Conservation (phyloP, 2,113 vertebrate genomes). For the Ciconia boyciana region DNA sequence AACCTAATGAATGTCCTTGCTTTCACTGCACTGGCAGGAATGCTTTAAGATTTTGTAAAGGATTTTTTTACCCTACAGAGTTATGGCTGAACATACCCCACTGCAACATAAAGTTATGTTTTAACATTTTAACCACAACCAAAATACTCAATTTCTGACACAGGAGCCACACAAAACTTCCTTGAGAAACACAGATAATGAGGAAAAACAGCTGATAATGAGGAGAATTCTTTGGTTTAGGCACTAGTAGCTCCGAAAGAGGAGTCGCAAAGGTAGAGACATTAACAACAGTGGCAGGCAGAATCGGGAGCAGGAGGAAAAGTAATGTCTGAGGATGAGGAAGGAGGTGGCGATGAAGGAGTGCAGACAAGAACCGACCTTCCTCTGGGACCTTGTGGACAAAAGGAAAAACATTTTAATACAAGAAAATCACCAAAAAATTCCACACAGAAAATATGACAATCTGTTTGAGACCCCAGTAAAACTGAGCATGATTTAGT, state of each 20-base stretch:
- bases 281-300: not conserved
- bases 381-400: not conserved
- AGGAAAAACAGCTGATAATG: not conserved
- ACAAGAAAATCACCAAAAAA: not conserved
- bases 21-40: not conserved
- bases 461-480: not conserved
- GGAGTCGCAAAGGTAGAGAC: not conserved
- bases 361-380: not conserved
- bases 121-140: not conserved
- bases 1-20: rapidly evolving
- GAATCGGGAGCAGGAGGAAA: not conserved
- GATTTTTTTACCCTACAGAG: not conserved
- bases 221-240: not conserved
- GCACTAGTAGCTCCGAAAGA: not conserved
- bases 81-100: not conserved
- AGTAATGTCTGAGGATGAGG: not conserved
- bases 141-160: not conserved
- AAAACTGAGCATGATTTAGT: not conserved
- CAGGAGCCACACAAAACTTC: not conserved
- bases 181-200: not conserved
- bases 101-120: not conserved
- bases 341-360: not conserved
- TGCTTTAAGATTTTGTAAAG: not conserved
- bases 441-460: rapidly evolving
- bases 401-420: not conserved